Evolutionary conservation across 2,888 invertebrate genomes (phyloP), one percentile per base, ranked within the genome.

Genomic region (Spicauda simplicius): DNA sequence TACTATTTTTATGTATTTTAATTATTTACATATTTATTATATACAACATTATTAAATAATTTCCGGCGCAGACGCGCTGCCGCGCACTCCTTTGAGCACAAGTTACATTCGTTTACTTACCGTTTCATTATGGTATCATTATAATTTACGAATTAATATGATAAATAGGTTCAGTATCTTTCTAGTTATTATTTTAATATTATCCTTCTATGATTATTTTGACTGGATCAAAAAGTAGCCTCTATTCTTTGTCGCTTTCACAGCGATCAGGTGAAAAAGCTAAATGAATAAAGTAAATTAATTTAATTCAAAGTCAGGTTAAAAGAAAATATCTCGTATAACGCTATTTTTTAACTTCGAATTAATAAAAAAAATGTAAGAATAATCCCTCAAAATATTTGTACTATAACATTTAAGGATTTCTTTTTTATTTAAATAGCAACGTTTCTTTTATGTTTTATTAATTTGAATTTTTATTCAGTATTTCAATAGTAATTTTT

Each of bases 1-100:
- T 87, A 81, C 86, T 82, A 87, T 90, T 91, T 91, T 91, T 91
- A 88, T 89, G 85, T 80, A 86, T 83, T 90, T 90, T 87, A 84
- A 84, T 81, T 88, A 89, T 90, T 88, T 92, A 92, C 91, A 92
- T 87, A 87, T 89, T 92, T 87, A 87, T 89, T 92, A 91, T 91
- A 85, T 92, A 92, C 91, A 92, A 87, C 76, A 75, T 88, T 86
- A 83, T 84, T 84, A 83, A 84, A 74, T 70, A 71, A 71, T 63
- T 69, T 69, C 69, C 62, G 33, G 68, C 81, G 83, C 84, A 77
- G 77, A 81, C 86, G 82, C 84, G 73, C 79, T 75, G 79, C 77
- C 80, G 82, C 84, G 76, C 77, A 83, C 85, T 85, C 85, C 72
- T 80, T 91, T 91, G 91, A 91, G 91, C 91, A 90, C 86, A 77